These are phyloP conservation scores for Drosophila takahashii DNA, from an alignment of 1,140 invertebrate species.

Conservation along the genomic window DNA sequence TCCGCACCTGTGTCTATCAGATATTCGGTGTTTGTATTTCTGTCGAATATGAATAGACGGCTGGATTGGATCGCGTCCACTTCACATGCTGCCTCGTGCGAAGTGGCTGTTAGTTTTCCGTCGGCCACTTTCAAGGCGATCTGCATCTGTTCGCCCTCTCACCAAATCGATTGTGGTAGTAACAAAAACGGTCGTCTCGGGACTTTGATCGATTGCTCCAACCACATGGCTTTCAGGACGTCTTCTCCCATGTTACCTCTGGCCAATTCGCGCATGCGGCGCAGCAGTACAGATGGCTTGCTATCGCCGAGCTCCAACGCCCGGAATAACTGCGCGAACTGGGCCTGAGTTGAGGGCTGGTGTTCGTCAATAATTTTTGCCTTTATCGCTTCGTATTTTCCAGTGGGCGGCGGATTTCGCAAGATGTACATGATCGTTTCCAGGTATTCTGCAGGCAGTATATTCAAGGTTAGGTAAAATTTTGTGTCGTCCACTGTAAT, in stretches of 20 bases:
- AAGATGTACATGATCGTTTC: not conserved
- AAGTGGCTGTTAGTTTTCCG: not conserved
- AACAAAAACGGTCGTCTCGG: not conserved
- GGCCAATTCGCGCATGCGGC: no score
- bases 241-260: no score
- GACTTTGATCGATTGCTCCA: no score
- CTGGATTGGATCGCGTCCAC: not conserved
- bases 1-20: no score
- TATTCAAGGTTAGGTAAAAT: not conserved
- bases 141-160: not conserved
- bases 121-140: not conserved
- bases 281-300: constrained; percentile 2
- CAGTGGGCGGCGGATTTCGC: not conserved
- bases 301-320: not conserved
- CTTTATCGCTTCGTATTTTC: not conserved
- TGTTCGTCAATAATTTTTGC: no score
- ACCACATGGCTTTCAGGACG: not conserved
- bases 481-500: no score
- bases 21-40: no score
- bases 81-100: not conserved
- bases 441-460: not conserved
- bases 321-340: not conserved
- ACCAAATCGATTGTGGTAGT: not conserved
- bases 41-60: not conserved
- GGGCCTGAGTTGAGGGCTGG: not conserved